Conservation (phyloP, 2,888 invertebrate species). For the Hylaea fasciaria region DNA sequence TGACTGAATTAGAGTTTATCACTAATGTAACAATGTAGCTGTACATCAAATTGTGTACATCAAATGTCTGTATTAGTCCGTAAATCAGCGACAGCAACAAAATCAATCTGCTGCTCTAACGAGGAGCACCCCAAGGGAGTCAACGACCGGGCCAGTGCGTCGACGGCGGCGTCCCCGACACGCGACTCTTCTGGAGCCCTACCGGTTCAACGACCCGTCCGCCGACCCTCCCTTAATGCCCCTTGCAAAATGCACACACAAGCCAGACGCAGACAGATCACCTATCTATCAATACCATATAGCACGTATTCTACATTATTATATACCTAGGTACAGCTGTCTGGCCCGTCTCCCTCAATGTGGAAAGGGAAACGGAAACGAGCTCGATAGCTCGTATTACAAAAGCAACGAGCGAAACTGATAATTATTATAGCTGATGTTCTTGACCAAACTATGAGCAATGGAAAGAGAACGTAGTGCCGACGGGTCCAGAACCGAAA, state of each 20-base stretch:
- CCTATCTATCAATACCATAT: constrained; percentile 46
- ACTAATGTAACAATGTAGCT: no score
- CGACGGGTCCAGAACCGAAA: no score
- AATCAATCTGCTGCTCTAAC: constrained; percentile 63
- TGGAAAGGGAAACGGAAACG: no score
- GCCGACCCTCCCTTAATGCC: constrained; percentile 65
- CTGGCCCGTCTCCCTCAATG: background rate
- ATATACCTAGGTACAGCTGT: constrained; percentile 2
- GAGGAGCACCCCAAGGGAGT: constrained; percentile 70
- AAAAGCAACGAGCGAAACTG: no score
- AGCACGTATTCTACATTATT: constrained; percentile 1
- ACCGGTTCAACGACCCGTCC: constrained; percentile 74
- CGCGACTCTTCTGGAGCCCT: constrained; percentile 70
- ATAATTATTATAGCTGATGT: no score
- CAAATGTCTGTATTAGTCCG: constrained; percentile 4
- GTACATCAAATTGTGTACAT: no score
- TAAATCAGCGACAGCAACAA: constrained; percentile 45
- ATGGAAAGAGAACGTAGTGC: no score
- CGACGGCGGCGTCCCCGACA: constrained; percentile 62
- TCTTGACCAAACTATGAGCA: no score
- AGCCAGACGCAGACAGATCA: constrained; percentile 53
- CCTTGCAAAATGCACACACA: constrained; percentile 58
- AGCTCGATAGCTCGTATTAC: no score
- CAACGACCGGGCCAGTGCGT: constrained; percentile 76
- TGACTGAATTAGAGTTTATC: constrained; percentile 20